These are phyloP conservation scores for Typhlichthys subterraneus DNA, from an alignment of 2,797 vertebrate genomes.

Conservation along the genomic window DNA sequence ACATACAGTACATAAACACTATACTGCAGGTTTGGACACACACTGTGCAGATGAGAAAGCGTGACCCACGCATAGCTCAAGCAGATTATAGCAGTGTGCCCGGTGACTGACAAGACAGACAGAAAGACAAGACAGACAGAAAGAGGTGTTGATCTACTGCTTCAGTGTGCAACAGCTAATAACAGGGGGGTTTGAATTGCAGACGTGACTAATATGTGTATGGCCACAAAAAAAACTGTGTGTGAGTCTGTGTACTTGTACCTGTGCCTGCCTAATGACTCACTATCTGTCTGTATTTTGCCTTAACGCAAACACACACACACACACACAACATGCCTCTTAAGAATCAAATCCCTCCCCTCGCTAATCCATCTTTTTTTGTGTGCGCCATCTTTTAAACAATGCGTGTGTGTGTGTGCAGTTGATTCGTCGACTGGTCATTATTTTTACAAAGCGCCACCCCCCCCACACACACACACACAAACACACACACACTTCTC, in stretches of 20 bases:
- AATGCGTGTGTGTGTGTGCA: slow-evolving; percentile 29
- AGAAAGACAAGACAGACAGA: not conserved
- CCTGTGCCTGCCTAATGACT: slow-evolving; percentile 57
- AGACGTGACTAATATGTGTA: slow-evolving; percentile 50
- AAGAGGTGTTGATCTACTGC: slow-evolving; percentile 4
- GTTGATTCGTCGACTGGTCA: not conserved
- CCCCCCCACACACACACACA: not conserved
- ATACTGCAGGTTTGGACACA: slow-evolving; percentile 33
- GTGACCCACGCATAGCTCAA: slow-evolving; percentile 31
- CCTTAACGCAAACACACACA: slow-evolving; percentile 18
- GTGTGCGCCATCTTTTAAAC: slow-evolving; percentile 55
- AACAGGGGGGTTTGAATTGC: slow-evolving; percentile 26
- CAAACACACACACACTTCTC: not conserved
- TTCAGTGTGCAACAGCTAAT: slow-evolving; percentile 37
- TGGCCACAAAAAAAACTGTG: slow-evolving; percentile 25
- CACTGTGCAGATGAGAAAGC: slow-evolving; percentile 41
- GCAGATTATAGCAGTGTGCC: slow-evolving; percentile 12
- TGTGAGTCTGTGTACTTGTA: slow-evolving; percentile 12
- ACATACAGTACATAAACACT: slow-evolving; percentile 59
- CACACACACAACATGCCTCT: slow-evolving; percentile 39
- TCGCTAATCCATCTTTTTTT: slow-evolving; percentile 34
- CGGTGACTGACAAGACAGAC: slow-evolving; percentile 3
- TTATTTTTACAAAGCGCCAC: slow-evolving; percentile 59
- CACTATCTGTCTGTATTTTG: slow-evolving; percentile 55
- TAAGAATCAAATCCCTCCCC: slow-evolving; percentile 68